Evolutionary conservation across 2,888 invertebrate genomes (phyloP).

Genomic region (Cantharis rufa): DNA sequence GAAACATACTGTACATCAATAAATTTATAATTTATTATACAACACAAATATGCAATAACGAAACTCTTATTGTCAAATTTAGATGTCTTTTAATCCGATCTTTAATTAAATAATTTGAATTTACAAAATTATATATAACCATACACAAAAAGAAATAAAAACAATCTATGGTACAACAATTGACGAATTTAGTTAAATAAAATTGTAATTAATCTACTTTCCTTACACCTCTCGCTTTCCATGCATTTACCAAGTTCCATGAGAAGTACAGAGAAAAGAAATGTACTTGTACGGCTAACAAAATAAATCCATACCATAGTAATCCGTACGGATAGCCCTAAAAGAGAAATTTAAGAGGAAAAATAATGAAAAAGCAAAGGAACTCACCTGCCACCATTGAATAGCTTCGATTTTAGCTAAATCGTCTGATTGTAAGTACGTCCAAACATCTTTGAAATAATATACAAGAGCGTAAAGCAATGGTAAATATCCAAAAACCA

Average conservation of each 20-base stretch:
- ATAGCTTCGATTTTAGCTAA: constrained; percentile 66
- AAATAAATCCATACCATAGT: constrained; percentile 89
- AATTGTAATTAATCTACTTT: constrained; percentile 65
- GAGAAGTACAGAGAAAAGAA: constrained; percentile 84
- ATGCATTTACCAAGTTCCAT: constrained; percentile 78
- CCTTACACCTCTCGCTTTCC: constrained; percentile 76
- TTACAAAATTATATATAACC: not conserved
- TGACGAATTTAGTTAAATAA: not conserved
- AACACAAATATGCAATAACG: not conserved
- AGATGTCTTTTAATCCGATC: not conserved
- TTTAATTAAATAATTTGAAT: not conserved
- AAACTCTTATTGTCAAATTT: constrained; percentile 2
- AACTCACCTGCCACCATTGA: constrained; percentile 76
- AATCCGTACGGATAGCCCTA: constrained; percentile 90
- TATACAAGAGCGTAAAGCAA: constrained; percentile 79
- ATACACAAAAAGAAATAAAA: not conserved
- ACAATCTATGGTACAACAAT: not conserved
- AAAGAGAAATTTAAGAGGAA: constrained; percentile 39
- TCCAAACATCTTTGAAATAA: constrained; percentile 83
- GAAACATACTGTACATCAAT: not conserved
- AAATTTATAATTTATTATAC: not conserved
- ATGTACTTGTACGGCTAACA: constrained; percentile 87
- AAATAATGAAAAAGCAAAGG: not conserved
- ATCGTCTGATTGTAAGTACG: constrained; percentile 72
- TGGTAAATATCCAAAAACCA: constrained; percentile 79